Percentiles rank a stretch among this genome's conserved stretches.
phyloP scores from a whole-genome alignment of 2,797 vertebrate genomes.

The Sphenopsis melanotis region DNA sequence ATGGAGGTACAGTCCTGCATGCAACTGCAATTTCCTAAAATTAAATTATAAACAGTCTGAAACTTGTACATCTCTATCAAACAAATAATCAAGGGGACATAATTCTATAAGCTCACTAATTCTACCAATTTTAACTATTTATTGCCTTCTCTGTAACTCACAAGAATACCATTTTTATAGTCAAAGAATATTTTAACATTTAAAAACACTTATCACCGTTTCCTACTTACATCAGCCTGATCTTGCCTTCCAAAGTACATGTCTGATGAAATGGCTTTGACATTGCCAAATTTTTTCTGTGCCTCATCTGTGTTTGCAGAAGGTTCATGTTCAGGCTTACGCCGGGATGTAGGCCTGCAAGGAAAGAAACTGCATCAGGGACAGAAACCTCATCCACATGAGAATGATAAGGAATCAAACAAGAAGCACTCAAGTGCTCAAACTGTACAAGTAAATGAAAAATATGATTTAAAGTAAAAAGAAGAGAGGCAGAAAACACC shows the following conservation, averaged over 20 bases:
- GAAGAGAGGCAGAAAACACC: neutral
- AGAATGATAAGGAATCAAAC: neutral
- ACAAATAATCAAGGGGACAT: neutral
- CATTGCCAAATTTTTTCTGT: slow-evolving; percentile 89
- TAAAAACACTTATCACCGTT: neutral
- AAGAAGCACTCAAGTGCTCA: neutral
- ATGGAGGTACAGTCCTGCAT: too few species aligned
- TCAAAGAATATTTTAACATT: neutral
- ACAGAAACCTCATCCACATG: neutral
- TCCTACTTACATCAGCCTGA: slow-evolving; percentile 79
- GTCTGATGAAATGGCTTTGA: slow-evolving; percentile 94
- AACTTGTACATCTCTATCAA: neutral
- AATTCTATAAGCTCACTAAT: neutral
- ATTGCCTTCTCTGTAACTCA: neutral
- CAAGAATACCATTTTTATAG: neutral
- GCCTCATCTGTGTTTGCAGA: slow-evolving; percentile 79
- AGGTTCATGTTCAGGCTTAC: slow-evolving; percentile 79
- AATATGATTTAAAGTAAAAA: neutral
- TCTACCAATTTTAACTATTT: neutral
- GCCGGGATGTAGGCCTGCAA: slow-evolving; percentile 78
- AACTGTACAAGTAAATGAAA: neutral
- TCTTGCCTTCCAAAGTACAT: slow-evolving; percentile 96
- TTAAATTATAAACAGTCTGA: neutral
- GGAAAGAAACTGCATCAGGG: neutral
- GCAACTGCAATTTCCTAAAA: neutral